These are phyloP conservation scores for Centropyge bicolor DNA, from an alignment of 2,797 vertebrate genomes.

Conservation along the genomic window DNA sequence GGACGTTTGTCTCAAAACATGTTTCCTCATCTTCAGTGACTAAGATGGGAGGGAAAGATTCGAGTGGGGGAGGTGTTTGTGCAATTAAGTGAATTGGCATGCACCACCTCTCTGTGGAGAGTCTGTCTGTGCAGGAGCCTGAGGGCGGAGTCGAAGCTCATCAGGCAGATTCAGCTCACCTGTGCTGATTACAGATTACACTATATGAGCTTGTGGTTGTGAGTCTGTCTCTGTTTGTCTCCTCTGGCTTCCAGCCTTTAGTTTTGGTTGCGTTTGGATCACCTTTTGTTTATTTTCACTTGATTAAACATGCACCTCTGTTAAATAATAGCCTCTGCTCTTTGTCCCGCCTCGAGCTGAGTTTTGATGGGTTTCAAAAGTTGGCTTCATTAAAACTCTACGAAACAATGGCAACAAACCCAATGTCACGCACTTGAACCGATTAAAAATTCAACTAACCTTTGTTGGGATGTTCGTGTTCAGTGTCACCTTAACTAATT, in stretches of 20 bases:
- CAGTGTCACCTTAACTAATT: neutral
- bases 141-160: neutral
- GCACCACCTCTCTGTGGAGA: neutral
- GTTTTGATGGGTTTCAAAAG: neutral
- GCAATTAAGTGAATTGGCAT: neutral
- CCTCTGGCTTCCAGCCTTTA: neutral
- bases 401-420: neutral
- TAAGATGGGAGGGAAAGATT: neutral
- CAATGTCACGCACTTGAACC: neutral
- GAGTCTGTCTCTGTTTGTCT: neutral
- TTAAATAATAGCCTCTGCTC: neutral
- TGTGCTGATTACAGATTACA: constrained; percentile 4
- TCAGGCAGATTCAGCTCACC: constrained; percentile 11
- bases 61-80: neutral
- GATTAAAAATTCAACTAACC: neutral
- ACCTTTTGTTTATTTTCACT: neutral
- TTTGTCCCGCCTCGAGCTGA: neutral
- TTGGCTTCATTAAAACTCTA: neutral
- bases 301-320: neutral
- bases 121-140: neutral
- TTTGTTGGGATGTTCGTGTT: neutral
- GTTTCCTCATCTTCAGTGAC: neutral
- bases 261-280: neutral
- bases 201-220: neutral
- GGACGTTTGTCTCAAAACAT: neutral